phyloP scores from a whole-genome alignment of 2,888 invertebrate genomes.

The Phorcus lineatus region DNA sequence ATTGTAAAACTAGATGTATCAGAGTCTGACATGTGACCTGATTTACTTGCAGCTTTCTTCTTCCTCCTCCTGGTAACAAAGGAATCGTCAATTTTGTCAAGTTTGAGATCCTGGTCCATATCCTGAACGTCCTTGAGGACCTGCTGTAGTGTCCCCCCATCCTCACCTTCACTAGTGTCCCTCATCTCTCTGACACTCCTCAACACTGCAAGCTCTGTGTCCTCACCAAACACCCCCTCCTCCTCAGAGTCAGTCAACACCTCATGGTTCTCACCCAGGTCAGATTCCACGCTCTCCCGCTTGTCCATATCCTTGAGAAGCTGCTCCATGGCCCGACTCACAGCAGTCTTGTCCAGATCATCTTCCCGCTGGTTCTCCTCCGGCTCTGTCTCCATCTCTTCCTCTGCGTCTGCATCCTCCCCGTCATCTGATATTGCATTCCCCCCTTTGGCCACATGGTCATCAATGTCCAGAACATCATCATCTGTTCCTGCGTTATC shows the following conservation, averaged over 20 bases:
- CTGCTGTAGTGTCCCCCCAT: constrained; percentile 37
- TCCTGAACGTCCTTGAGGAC: constrained; percentile 39
- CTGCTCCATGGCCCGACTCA: constrained; percentile 61
- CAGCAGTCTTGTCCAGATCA: constrained; percentile 54
- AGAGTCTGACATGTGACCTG: not conserved
- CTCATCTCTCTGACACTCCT: constrained; percentile 41
- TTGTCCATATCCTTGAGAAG: constrained; percentile 61
- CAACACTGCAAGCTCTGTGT: constrained; percentile 42
- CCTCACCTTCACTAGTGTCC: constrained; percentile 34
- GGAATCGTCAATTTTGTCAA: constrained; percentile 53
- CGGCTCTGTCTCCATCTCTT: constrained; percentile 37
- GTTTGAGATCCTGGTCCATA: constrained; percentile 39
- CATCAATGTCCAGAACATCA: constrained; percentile 34
- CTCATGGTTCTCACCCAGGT: constrained; percentile 28
- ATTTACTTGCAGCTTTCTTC: constrained; percentile 29
- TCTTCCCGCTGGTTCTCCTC: constrained; percentile 41
- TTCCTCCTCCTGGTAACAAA: constrained; percentile 53
- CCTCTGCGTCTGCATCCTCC: constrained; percentile 33
- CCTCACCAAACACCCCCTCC: not conserved
- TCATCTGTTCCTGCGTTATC: not conserved
- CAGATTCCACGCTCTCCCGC: constrained; percentile 43
- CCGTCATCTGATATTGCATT: constrained; percentile 10
- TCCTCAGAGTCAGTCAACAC: constrained; percentile 30
- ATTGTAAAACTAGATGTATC: constrained; percentile 55
- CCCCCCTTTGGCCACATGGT: not conserved